A percentile compares a stretch with the other conserved stretches of the same genome.
Evolutionary conservation across 1,140 invertebrate species (phyloP).

Genomic region (Battus philenor): DNA sequence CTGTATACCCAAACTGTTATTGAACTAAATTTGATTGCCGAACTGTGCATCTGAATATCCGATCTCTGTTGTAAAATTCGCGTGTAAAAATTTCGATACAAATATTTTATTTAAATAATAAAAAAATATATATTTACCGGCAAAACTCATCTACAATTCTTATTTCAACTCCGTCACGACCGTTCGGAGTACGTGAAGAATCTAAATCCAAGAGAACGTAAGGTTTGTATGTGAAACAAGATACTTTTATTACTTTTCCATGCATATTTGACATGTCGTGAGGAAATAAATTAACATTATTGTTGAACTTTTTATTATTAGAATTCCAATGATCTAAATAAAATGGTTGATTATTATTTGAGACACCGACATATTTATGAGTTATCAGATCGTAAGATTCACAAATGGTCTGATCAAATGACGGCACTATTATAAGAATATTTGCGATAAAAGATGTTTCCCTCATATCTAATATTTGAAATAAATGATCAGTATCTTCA

Average conservation of each 20-base stretch:
- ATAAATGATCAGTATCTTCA: conserved; percentile 18
- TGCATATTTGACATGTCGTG: conserved; percentile 52
- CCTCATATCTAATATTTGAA: conserved; percentile 39
- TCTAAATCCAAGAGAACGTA: conserved; percentile 59
- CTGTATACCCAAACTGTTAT: no score
- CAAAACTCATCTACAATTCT: conserved; percentile 64
- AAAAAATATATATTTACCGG: conserved; percentile 35
- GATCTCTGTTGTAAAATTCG: no score
- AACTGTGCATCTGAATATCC: no score
- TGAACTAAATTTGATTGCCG: no score
- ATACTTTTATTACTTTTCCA: conserved; percentile 53
- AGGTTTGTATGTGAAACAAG: conserved; percentile 62
- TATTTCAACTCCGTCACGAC: conserved; percentile 58
- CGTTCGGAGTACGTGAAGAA: conserved; percentile 25
- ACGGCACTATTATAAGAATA: conserved; percentile 41
- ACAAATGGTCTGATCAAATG: conserved; percentile 22
- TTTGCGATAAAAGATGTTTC: conserved; percentile 47
- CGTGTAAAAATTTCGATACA: no score
- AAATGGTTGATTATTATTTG: conserved; percentile 29
- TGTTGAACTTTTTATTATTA: conserved; percentile 38
- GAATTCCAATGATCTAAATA: conserved; percentile 52
- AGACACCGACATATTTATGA: conserved; percentile 49
- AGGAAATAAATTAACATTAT: conserved; percentile 47
- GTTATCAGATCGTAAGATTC: conserved; percentile 45
- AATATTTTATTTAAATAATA: not conserved